Evolutionary conservation across 2,113 vertebrate genomes (phyloP).

Genomic region (Pteropus alecto): DNA sequence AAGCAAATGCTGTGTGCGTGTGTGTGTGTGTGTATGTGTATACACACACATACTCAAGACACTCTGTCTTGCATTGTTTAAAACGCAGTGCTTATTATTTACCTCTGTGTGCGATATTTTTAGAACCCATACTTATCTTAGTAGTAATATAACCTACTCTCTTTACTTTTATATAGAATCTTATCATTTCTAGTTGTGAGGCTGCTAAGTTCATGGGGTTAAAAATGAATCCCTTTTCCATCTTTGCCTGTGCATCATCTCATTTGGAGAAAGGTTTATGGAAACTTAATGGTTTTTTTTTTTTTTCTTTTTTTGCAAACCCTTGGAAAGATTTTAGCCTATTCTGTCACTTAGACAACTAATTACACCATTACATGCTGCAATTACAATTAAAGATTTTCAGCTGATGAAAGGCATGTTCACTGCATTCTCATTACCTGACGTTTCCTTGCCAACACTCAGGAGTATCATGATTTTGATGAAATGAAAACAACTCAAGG

Average conservation of each 20-base stretch:
- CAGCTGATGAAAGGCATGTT: constrained; percentile 82
- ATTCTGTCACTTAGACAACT: constrained; percentile 82
- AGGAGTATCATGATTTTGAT: constrained; percentile 80
- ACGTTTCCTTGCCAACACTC: constrained; percentile 80
- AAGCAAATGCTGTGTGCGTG: neutral
- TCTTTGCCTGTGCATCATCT: constrained; percentile 18
- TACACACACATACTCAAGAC: no score
- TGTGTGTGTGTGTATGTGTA: no score
- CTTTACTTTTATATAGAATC: neutral
- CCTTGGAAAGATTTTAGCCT: constrained; percentile 75
- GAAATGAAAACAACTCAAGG: constrained; percentile 79
- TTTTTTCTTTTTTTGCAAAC: constrained; percentile 69
- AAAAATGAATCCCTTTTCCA: neutral
- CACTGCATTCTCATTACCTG: constrained; percentile 80
- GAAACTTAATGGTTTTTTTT: constrained; percentile 55
- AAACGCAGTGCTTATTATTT: neutral
- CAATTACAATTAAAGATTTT: constrained; percentile 88
- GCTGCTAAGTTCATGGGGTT: neutral
- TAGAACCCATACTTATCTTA: neutral
- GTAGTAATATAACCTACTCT: neutral
- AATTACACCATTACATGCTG: constrained; percentile 84
- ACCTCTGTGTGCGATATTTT: neutral
- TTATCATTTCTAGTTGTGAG: neutral
- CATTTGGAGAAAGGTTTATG: constrained; percentile 68
- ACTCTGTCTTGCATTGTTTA: neutral